These are phyloP conservation scores for Sinodicranocentrus sp. DNA, from an alignment of 2,888 invertebrate species.

Conservation along the genomic window DNA sequence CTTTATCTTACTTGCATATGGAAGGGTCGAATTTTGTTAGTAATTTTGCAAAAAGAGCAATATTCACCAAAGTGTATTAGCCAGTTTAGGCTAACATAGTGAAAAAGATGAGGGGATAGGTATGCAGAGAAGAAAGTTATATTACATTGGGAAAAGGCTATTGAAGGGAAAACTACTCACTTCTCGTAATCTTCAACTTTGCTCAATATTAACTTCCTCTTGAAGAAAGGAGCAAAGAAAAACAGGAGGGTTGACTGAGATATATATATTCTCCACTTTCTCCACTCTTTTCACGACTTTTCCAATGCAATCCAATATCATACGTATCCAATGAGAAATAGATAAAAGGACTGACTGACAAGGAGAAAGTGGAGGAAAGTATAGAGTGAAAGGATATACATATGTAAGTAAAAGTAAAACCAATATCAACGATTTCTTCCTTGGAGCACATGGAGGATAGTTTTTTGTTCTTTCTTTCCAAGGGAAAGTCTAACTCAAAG, in stretches of 20 bases:
- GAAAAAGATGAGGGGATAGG: background rate
- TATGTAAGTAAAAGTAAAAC: slow-evolving; percentile 56
- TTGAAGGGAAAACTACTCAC: background rate
- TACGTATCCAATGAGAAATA: slow-evolving; percentile 44
- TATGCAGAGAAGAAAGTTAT: background rate
- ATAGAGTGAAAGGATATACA: slow-evolving; percentile 14
- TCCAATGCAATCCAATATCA: slow-evolving; percentile 15
- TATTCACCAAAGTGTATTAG: slow-evolving; percentile 2
- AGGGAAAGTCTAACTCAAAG: too few species aligned
- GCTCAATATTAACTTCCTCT: background rate
- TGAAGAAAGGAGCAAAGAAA: background rate
- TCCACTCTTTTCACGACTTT: background rate
- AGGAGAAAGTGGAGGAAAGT: too few species aligned
- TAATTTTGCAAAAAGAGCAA: slow-evolving; percentile 30
- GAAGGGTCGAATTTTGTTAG: background rate
- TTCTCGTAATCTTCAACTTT: background rate
- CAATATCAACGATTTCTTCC: slow-evolving; percentile 46
- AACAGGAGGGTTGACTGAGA: slow-evolving; percentile 35
- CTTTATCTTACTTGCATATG: background rate
- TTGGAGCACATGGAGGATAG: slow-evolving; percentile 1
- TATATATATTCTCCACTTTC: slow-evolving; percentile 2
- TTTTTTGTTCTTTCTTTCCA: background rate
- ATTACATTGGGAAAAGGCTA: slow-evolving; percentile 4
- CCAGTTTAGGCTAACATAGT: background rate
- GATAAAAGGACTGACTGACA: too few species aligned